Percentiles rank a stretch among this genome's conserved stretches.
phyloP scores from a whole-genome alignment of 2,797 vertebrate species.

The Phrynocephalus vlangalii region DNA sequence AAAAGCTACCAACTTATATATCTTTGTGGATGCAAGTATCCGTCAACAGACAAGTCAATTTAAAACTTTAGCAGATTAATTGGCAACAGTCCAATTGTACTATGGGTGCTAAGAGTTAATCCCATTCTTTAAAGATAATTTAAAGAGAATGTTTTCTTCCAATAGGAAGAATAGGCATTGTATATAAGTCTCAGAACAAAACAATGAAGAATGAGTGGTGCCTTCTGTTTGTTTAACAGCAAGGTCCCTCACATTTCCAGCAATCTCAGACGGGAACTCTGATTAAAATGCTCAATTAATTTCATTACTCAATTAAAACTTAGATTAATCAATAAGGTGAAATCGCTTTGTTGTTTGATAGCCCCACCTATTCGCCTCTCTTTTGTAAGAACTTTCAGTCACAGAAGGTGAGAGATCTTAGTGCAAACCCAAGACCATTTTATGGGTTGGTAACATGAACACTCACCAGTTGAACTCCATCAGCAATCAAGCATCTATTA shows the following conservation, averaged over 20 bases:
- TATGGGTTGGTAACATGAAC: background rate
- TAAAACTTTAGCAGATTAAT: background rate
- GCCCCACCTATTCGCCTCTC: background rate
- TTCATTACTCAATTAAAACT: conserved; percentile 6
- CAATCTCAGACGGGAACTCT: background rate
- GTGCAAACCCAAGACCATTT: background rate
- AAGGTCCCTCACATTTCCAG: background rate
- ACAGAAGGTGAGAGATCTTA: too few relatives aligned
- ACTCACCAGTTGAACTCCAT: background rate
- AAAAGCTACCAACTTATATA: background rate
- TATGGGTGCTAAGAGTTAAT: background rate
- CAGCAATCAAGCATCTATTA: background rate
- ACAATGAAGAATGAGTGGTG: background rate
- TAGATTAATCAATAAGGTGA: background rate
- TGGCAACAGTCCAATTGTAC: background rate
- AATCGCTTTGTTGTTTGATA: background rate
- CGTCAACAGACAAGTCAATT: background rate
- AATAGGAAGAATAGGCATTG: background rate
- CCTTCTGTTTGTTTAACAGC: background rate
- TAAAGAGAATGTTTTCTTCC: background rate
- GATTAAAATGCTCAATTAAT: background rate
- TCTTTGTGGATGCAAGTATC: background rate
- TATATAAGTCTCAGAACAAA: background rate
- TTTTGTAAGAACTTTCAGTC: background rate
- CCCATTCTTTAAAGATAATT: background rate